Evolutionary conservation across 2,113 vertebrate species (phyloP).

Genomic region (Sula dactylatra): DNA sequence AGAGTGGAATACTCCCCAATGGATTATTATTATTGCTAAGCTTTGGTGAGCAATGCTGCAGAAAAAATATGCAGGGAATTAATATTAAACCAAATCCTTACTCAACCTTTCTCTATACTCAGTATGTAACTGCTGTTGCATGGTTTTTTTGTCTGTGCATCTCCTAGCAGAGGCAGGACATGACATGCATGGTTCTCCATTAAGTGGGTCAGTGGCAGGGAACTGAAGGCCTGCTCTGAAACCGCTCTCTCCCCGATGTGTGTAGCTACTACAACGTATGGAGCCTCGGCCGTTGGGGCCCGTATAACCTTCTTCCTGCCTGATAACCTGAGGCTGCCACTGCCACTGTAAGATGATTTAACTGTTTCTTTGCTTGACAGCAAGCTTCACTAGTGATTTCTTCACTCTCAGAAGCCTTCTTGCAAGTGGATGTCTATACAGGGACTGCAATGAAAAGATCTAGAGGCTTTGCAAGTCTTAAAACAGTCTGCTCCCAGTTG

Average conservation of each 20-base stretch:
- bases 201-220: not conserved
- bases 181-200: not conserved
- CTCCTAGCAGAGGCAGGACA: not conserved
- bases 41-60: not conserved
- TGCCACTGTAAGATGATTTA: not conserved
- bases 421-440: not conserved
- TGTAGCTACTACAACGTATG: not conserved
- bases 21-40: not conserved
- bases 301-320: not conserved
- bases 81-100: not conserved
- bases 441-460: not conserved
- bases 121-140: accelerated
- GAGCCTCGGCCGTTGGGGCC: not conserved
- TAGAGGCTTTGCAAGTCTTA: not conserved
- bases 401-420: not conserved
- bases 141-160: not conserved
- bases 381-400: not conserved
- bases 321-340: not conserved
- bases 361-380: not conserved
- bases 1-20: not conserved
- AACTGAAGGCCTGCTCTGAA: not conserved
- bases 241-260: not conserved
- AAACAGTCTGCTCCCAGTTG: not conserved
- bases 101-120: not conserved
- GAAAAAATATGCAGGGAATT: not conserved